Evolutionary conservation across 2,113 vertebrate species (phyloP).

Genomic region (Ctenodactylus gundi): DNA sequence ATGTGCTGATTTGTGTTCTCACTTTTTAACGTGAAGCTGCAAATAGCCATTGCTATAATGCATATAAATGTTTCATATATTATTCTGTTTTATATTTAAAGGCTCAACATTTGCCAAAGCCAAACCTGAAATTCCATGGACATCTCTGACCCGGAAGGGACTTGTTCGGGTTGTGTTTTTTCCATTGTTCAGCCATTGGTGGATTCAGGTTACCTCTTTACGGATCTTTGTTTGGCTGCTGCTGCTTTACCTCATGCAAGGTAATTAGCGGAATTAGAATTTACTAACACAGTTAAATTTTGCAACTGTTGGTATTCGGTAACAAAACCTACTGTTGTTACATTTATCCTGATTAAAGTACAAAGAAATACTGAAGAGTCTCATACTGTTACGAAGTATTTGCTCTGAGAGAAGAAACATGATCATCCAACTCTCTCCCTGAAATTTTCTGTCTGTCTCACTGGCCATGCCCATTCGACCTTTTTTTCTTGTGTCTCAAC

Average conservation of each 20-base stretch:
- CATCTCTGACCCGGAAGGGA: constrained; percentile 94
- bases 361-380: neutral
- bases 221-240: constrained; percentile 93
- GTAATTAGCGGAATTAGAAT: constrained; percentile 76
- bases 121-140: constrained; percentile 97
- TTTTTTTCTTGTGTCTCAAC: neutral
- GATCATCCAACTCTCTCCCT: neutral
- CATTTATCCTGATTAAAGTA: neutral
- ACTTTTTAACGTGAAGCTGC: neutral
- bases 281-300: neutral
- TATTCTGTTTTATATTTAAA: constrained; percentile 71
- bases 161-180: constrained; percentile 95
- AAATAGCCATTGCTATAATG: neutral
- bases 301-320: neutral
- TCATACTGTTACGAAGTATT: neutral
- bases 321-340: neutral
- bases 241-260: constrained; percentile 95
- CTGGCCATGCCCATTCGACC: neutral
- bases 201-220: constrained; percentile 97
- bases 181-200: constrained; percentile 96
- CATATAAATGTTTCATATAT: neutral
- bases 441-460: neutral
- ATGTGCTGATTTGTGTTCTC: neutral
- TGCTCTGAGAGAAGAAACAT: neutral
- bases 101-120: constrained; percentile 99